These are phyloP conservation scores for Nephotettix cincticeps DNA, from an alignment of 1,140 invertebrate genomes.

Conservation along the genomic window DNA sequence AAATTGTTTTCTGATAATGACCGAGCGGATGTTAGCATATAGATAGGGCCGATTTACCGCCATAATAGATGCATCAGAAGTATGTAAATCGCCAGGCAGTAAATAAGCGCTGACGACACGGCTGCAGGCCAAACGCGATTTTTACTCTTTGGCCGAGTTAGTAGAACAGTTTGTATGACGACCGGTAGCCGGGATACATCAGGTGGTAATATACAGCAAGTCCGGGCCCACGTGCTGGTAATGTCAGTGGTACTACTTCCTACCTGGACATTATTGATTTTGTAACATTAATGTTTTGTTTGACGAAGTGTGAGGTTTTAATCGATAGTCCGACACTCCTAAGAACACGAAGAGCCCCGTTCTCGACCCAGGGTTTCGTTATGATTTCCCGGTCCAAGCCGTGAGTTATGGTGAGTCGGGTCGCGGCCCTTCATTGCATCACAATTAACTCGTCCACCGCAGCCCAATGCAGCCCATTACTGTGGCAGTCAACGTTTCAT, in stretches of 20 bases:
- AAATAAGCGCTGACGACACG: conserved; percentile 17
- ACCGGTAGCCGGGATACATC: conserved; percentile 8
- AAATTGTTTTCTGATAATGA: conserved; percentile 21
- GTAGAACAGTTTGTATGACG: not conserved
- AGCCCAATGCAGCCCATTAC: not conserved
- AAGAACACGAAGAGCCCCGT: too few relatives aligned
- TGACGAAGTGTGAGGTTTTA: too few relatives aligned
- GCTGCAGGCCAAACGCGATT: not conserved
- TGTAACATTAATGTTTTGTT: too few relatives aligned
- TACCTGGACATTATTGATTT: too few relatives aligned
- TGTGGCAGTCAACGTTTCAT: not conserved
- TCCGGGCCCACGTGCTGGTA: not conserved
- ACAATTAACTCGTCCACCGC: conserved; percentile 18
- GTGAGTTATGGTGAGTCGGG: conserved; percentile 14
- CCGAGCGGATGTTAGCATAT: conserved; percentile 16
- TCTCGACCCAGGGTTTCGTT: too few relatives aligned
- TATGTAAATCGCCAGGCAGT: not conserved
- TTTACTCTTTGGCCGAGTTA: not conserved
- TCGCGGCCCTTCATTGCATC: conserved; percentile 3
- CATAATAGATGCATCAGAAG: conserved; percentile 19
- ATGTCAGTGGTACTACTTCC: too few relatives aligned
- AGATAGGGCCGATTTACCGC: conserved; percentile 12
- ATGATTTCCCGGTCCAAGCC: not conserved
- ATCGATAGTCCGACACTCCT: too few relatives aligned
- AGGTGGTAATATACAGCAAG: not conserved